These are phyloP conservation scores for Tridacna gigas DNA, from an alignment of 2,888 invertebrate genomes.

Conservation along the genomic window DNA sequence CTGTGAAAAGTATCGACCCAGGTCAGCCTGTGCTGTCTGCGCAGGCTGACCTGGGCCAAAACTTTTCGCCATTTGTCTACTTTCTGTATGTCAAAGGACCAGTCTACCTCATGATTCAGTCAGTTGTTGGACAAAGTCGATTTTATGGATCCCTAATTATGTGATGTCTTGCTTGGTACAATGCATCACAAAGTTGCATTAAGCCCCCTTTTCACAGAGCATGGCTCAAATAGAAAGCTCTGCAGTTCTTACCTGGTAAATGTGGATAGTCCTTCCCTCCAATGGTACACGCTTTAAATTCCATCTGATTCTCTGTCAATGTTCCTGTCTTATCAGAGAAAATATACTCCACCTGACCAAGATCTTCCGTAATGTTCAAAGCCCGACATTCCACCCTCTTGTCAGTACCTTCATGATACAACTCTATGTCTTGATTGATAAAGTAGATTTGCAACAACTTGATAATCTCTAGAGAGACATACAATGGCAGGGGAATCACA, in stretches of 20 bases:
- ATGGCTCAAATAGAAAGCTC: no score
- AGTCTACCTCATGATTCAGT: no score
- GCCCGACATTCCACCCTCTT: constrained; percentile 95
- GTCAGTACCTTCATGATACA: constrained; percentile 94
- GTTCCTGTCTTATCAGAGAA: constrained; percentile 99
- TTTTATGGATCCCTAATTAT: no score
- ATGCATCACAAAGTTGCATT: no score
- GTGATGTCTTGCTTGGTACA: no score
- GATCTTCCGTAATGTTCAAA: constrained; percentile 97
- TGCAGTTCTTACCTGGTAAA: constrained; percentile 65
- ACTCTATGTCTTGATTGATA: constrained; percentile 94
- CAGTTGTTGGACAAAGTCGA: no score
- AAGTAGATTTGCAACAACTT: constrained; percentile 98
- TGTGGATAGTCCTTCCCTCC: constrained; percentile 92
- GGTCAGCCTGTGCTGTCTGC: no score
- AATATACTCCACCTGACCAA: constrained; percentile 96
- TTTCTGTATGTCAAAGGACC: no score
- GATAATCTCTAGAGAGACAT: constrained; percentile 98
- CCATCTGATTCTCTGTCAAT: constrained; percentile 98
- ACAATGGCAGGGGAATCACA: constrained; percentile 98
- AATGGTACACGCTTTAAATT: constrained; percentile 95
- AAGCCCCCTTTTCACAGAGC: no score
- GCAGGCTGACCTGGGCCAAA: no score
- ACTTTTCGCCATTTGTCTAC: no score
- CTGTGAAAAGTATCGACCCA: no score